phyloP scores from a whole-genome alignment of 2,797 vertebrate genomes.

The Sardinella longiceps region DNA sequence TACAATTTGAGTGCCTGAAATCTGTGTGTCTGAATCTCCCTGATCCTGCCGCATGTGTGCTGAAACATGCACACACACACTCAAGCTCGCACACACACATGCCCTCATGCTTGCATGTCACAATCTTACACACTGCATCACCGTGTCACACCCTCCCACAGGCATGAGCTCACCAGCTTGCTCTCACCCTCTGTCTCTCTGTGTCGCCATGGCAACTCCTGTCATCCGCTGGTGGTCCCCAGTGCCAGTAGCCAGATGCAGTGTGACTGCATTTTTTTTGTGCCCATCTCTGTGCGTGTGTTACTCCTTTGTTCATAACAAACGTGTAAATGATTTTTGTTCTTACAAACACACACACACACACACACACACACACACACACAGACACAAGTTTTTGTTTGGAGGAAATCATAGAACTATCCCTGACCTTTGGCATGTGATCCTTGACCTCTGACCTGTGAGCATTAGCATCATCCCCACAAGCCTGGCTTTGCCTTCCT shows the following conservation, averaged over 20 bases:
- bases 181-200: neutral
- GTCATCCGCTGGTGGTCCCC: neutral
- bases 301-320: neutral
- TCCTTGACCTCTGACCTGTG: constrained; percentile 6
- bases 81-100: neutral
- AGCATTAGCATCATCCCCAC: too few relatives aligned
- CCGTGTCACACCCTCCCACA: neutral
- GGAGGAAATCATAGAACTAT: neutral
- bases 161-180: neutral
- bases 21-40: neutral
- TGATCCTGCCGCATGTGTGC: neutral
- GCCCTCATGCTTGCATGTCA: neutral
- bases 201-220: neutral
- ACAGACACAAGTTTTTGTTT: neutral
- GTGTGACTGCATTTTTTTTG: neutral
- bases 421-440: neutral
- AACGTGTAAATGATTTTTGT: neutral
- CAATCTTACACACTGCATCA: neutral
- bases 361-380: neutral
- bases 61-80: neutral
- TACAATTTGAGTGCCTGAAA: neutral
- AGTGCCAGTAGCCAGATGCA: too few relatives aligned
- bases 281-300: neutral
- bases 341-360: neutral
- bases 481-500: too few relatives aligned